Base-by-base conservation (phyloP, 2,797 vertebrate genomes). In the Oreonectes daqikongensis region DNA sequence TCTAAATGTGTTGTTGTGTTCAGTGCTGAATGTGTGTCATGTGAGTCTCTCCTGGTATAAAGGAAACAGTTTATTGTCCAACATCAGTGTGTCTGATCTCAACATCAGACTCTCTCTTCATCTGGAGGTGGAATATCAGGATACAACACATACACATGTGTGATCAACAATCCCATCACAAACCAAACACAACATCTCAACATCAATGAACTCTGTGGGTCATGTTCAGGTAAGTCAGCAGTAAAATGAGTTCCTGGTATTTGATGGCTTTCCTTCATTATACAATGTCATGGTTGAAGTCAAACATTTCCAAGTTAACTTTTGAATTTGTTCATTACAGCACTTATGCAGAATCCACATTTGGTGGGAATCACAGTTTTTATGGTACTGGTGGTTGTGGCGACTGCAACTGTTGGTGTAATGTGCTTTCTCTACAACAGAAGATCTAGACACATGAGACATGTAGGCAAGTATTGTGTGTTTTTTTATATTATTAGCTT, bases 31-130 rank as follows among this genome's bases (percentile, higher is more conserved):
- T 5, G 26, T 28, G 42, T 1, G 1, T 7, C 0, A 28, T 40
- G 68, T 70, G 68, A 70, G 12, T 70, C 68, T 70, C 50, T 70
- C 68, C 68, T 70, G 68, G 68, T 55, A 18, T 11, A n/a, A 2
- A 40, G 60, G 12, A 40, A 46, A 24, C n/a, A 46, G 55, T 61
- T 22, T 72, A 60, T 32, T 61, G 4, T 61, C 70, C 70, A 72
- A 4, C 70, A 61, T 72, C 42, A 72, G 55, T 60, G 70, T 18
- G 26, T 72, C n/a, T 60, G n/a, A 72, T 46, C 28, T 72, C 70
- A 72, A 18, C 48, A 50, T 50, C 48, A 20, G 48, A n/a, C 53
- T 72, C 26, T 44, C 69, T 30, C 53, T 72, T 5, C 38, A 22
- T 72, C 69, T 59, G 53, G 30, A 38, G 30, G 28, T 35, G 18